Conservation (phyloP, 2,888 invertebrate genomes). For the Orthosia incerta region DNA sequence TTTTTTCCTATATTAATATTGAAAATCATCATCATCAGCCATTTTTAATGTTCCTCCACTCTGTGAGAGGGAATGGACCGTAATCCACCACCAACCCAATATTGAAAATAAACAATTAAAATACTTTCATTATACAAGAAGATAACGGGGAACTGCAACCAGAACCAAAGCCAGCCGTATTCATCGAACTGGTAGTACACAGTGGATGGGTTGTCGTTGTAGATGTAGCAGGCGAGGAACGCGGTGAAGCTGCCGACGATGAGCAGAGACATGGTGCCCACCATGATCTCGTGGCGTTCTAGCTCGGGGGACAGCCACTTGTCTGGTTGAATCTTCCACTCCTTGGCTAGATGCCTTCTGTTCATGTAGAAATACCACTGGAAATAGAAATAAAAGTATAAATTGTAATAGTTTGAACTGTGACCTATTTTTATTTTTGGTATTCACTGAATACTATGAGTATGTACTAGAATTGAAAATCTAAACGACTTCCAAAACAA, state of each 20-base stretch:
- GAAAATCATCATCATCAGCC: no score
- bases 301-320: conserved; percentile 93
- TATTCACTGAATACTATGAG: no score
- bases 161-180: conserved; percentile 92
- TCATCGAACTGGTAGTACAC: conserved; percentile 92
- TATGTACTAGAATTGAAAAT: no score
- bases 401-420: background rate
- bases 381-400: conserved; percentile 44
- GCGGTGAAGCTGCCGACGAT: conserved; percentile 91
- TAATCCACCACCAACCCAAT: no score
- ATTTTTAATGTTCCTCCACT: no score
- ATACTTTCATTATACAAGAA: conserved; percentile 93
- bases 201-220: conserved; percentile 92
- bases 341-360: conserved; percentile 91
- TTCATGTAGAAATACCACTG: conserved; percentile 94
- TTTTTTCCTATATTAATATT: no score
- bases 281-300: conserved; percentile 93
- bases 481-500: no score
- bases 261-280: conserved; percentile 91
- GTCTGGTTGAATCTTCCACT: conserved; percentile 94
- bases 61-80: no score
- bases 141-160: conserved; percentile 92
- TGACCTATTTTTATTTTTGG: background rate
- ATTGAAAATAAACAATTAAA: no score
- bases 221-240: conserved; percentile 92